Percentiles rank a stretch among this genome's conserved stretches.
These are phyloP conservation scores for Craniophora ligustri DNA, from an alignment of 2,888 invertebrate species.

Conservation along the genomic window DNA sequence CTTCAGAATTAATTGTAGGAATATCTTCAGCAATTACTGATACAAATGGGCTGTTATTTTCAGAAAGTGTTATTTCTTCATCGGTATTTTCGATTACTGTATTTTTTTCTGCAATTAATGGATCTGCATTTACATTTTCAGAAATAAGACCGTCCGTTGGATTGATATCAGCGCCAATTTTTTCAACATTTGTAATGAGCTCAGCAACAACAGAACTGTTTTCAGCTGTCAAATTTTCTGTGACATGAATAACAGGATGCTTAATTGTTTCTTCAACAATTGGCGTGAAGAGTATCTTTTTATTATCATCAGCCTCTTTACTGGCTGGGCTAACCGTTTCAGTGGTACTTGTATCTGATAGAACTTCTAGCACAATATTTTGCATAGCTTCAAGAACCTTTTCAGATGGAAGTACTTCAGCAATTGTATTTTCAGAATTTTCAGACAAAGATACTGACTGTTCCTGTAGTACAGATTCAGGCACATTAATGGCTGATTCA, in stretches of 20 bases:
- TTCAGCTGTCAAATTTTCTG: neutral
- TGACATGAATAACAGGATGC: neutral
- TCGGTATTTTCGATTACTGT: constrained; percentile 33
- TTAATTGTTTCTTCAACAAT: constrained; percentile 11
- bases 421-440: neutral
- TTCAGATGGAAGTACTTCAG: constrained; percentile 1
- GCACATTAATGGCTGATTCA: neutral
- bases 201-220: neutral
- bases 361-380: constrained; percentile 21
- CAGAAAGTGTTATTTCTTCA: constrained; percentile 69
- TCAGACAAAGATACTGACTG: neutral
- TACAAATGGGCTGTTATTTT: constrained; percentile 73
- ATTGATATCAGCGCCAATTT: constrained; percentile 1
- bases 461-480: neutral
- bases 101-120: neutral
- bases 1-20: constrained; percentile 4
- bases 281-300: neutral
- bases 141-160: neutral
- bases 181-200: constrained; percentile 1
- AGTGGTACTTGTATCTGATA: constrained; percentile 14
- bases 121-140: neutral
- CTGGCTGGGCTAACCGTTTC: neutral
- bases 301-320: constrained; percentile 1
- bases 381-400: neutral
- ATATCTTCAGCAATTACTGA: constrained; percentile 62